A percentile compares a stretch with the other conserved stretches of the same genome.
Conservation (phyloP, 2,113 vertebrate genomes). For the Dasyornis broadbenti region DNA sequence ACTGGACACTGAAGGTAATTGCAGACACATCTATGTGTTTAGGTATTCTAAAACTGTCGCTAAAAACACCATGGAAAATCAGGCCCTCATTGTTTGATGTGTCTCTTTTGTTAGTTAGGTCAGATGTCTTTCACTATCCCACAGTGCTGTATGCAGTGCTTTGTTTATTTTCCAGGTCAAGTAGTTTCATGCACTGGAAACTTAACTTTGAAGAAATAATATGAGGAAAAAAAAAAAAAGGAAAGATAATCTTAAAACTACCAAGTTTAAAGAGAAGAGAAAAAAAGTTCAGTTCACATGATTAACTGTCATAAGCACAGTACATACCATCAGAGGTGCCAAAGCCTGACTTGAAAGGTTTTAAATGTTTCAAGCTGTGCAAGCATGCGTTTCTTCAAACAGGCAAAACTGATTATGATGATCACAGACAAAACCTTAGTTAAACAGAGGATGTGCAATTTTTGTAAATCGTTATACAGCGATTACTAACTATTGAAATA, state of each 20-base stretch:
- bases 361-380: constrained; percentile 71
- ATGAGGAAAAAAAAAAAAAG: not conserved
- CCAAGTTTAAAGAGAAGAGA: constrained; percentile 40
- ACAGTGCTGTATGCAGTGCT: not conserved
- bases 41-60: not conserved
- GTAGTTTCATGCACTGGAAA: constrained; percentile 44
- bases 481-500: constrained; percentile 47
- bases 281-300: constrained; percentile 53
- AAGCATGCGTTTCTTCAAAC: constrained; percentile 62
- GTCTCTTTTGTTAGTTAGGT: not conserved
- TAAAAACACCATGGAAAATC: not conserved
- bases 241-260: constrained; percentile 59
- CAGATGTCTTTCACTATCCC: not conserved
- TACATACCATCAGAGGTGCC: constrained; percentile 58
- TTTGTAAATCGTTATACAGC: constrained; percentile 50
- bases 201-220: constrained; percentile 59
- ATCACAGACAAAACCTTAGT: constrained; percentile 55
- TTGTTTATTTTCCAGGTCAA: constrained; percentile 48
- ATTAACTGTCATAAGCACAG: constrained; percentile 71
- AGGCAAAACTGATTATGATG: constrained; percentile 58
- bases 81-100: not conserved
- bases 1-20: not conserved
- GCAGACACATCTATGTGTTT: not conserved
- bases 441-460: constrained; percentile 51
- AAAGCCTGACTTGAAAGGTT: constrained; percentile 67